Evolutionary conservation across 2,797 vertebrate species (phyloP).

Genomic region (Sebastes diploproa): DNA sequence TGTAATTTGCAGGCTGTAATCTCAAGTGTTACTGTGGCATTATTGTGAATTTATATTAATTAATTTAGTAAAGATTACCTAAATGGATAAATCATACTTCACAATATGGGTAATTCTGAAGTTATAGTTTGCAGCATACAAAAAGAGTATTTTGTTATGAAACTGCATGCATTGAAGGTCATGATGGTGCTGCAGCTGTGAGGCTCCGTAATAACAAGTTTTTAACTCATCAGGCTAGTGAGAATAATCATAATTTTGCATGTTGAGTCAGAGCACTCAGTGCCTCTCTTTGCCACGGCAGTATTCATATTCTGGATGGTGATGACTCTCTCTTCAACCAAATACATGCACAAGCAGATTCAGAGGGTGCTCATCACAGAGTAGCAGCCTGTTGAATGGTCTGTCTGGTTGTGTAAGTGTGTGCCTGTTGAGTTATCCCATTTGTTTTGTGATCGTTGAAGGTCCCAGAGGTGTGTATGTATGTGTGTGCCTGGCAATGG

Average conservation of each 20-base stretch:
- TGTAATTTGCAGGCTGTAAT: background rate
- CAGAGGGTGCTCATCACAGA: constrained; percentile 9
- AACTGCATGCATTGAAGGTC: background rate
- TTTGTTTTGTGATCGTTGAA: background rate
- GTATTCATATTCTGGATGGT: constrained; percentile 4
- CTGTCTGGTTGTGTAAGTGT: constrained; percentile 25
- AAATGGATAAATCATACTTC: background rate
- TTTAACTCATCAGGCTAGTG: background rate
- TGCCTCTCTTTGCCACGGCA: background rate
- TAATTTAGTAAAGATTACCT: background rate
- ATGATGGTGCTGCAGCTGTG: background rate
- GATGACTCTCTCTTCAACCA: background rate
- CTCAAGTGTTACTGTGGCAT: background rate
- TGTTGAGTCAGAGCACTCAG: background rate
- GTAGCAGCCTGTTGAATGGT: background rate
- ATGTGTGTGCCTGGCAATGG: background rate
- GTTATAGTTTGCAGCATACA: background rate
- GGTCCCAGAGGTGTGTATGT: background rate
- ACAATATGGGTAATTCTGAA: background rate
- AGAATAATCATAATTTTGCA: background rate
- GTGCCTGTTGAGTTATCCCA: background rate
- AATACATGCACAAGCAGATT: background rate
- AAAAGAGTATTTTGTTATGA: background rate
- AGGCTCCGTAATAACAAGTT: background rate
- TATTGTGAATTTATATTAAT: background rate